These are phyloP conservation scores for Centroberyx gerrardi DNA, from an alignment of 2,797 vertebrate genomes.

Conservation along the genomic window DNA sequence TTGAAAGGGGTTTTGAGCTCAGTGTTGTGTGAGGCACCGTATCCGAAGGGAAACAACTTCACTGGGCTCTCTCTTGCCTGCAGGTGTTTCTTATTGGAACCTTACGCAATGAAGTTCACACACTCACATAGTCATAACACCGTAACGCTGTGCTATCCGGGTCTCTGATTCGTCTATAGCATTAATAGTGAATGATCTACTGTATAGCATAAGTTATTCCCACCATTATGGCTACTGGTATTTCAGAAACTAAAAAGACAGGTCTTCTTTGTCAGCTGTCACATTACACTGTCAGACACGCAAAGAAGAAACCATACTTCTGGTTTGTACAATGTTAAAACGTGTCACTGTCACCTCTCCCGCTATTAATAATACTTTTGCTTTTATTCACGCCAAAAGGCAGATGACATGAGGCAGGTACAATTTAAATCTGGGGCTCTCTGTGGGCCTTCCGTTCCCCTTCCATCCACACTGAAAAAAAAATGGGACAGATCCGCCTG, in stretches of 20 bases:
- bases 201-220: background rate
- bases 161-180: background rate
- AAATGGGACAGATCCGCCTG: slow-evolving; percentile 41
- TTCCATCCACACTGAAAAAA: slow-evolving; percentile 37
- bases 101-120: slow-evolving; percentile 10
- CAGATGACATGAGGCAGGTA: slow-evolving; percentile 34
- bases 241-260: too few species aligned
- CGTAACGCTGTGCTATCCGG: background rate
- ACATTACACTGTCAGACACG: slow-evolving; percentile 19
- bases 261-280: slow-evolving; percentile 8
- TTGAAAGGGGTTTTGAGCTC: background rate
- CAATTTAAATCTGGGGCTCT: slow-evolving; percentile 17
- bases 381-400: slow-evolving; percentile 10
- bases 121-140: slow-evolving; percentile 1
- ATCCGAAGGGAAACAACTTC: background rate
- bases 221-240: background rate
- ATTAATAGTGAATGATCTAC: too few species aligned
- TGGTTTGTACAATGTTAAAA: slow-evolving; percentile 8
- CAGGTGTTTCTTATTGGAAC: slow-evolving; percentile 16
- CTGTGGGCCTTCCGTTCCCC: slow-evolving; percentile 18
- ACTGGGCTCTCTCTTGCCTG: background rate
- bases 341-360: slow-evolving; percentile 1
- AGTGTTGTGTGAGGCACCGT: slow-evolving; percentile 11
- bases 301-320: slow-evolving; percentile 13
- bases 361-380: background rate